Evolutionary conservation across 2,797 vertebrate species (phyloP).

Genomic region (Coregonus suidteri): DNA sequence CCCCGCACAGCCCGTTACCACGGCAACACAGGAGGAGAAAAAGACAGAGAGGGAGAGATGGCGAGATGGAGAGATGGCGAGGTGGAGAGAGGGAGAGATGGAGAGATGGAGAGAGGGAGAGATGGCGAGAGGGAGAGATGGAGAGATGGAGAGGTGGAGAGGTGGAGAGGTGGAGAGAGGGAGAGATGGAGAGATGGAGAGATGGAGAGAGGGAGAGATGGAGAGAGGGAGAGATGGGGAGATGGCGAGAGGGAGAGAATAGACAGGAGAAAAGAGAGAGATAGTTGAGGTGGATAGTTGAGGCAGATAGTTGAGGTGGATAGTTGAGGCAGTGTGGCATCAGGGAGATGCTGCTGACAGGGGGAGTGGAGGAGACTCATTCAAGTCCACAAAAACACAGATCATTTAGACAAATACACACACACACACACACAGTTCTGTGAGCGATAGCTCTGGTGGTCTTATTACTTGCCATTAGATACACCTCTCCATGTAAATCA

Average conservation of each 20-base stretch:
- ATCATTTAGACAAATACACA: conserved; percentile 53
- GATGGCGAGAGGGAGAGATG: too few species aligned
- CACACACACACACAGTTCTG: conserved; percentile 43
- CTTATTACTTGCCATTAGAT: conserved; percentile 69
- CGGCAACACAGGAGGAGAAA: conserved; percentile 62
- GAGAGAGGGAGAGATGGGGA: conserved; percentile 23
- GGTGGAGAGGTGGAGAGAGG: conserved; percentile 19
- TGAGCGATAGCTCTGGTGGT: conserved; percentile 66
- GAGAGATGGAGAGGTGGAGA: too few species aligned
- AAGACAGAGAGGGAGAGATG: conserved; percentile 8
- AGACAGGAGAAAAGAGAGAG: conserved; percentile 37
- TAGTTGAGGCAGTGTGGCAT: background rate
- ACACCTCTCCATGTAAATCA: conserved; percentile 67
- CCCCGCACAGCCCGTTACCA: conserved; percentile 72
- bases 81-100: conserved; percentile 44
- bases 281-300: conserved; percentile 21
- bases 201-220: background rate
- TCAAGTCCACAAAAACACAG: conserved; percentile 47
- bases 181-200: conserved; percentile 12
- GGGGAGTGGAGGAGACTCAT: conserved; percentile 36
- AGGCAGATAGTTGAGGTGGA: conserved; percentile 21
- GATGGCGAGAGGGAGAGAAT: conserved; percentile 18
- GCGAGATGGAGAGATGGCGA: conserved; percentile 11
- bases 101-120: background rate
- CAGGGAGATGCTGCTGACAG: background rate